Evolutionary conservation across 2,797 vertebrate genomes (phyloP), one percentile per base, ranked within the genome.

Genomic region (Macrochelys suwanniensis): DNA sequence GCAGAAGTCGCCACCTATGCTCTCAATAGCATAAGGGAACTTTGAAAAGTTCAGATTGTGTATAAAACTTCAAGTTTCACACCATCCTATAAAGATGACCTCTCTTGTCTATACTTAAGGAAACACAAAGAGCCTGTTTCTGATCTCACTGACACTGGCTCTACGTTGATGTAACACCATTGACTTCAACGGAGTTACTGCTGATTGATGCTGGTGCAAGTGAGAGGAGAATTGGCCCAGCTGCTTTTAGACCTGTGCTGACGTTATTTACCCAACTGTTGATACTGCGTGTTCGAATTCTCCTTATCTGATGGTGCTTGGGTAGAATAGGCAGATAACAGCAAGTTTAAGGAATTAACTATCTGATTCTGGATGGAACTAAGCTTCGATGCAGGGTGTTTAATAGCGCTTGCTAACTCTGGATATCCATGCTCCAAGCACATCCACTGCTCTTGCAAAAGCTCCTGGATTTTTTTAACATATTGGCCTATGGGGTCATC

Each of bases 291-390:
- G 93, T 97, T 97, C 0, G 96, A 96, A 86, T 96, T 97, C 93
- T 98, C 97, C 93, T 95, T 90, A 57, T 96, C 97, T 4, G 91
- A 77, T 0, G 98, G 95, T 51, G 98, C 98, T 59, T 98, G 99
- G 0, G 96, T 95, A 11, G 99, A 99, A 97, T 99, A 99, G 95
- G 99, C 99, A 8, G 99, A 99, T 78, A 99, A 99, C 95, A 99
- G 98, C 45, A 99, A 98, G 97, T 99, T 99, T 90, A 99, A 98
- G 85, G 99, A 99, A 96, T 99, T 99, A 95, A 99, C 99, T 85
- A 99, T 97, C 86, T 99, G 99, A 97, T 98, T 99, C 98, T 99
- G 99, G 96, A 99, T 99, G 76, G 99, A 99, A 97, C 99, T 99
- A 98, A 99, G 99, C 98, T 99, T 99, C 88, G 99, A 99, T 74